phyloP scores from a whole-genome alignment of 1,140 invertebrate genomes.

The Caenorhabditis brenneri region DNA sequence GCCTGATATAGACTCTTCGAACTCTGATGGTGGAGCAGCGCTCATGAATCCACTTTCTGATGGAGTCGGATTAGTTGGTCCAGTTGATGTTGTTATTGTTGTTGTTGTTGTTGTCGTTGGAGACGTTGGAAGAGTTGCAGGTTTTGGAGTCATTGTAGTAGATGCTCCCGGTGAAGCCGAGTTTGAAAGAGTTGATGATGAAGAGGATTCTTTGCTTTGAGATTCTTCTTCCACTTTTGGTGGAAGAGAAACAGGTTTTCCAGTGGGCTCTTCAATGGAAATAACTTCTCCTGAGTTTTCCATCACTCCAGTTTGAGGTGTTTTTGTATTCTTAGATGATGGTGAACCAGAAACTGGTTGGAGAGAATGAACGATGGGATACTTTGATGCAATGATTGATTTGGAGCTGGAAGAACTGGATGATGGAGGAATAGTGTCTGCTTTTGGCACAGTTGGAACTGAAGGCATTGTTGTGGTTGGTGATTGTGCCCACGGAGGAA shows the following conservation, averaged over 20 bases:
- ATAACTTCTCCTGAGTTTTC: slow-evolving; percentile 3
- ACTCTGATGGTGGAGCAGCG: background rate
- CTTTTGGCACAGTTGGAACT: no score
- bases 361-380: no score
- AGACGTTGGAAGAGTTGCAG: background rate
- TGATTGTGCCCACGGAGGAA: background rate
- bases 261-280: background rate
- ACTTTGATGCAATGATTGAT: no score
- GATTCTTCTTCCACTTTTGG: background rate
- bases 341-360: background rate
- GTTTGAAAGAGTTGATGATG: no score
- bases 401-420: background rate
- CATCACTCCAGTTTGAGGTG: background rate
- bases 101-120: no score
- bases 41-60: slow-evolving; percentile 1
- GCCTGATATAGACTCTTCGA: background rate
- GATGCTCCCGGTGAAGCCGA: no score
- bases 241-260: background rate
- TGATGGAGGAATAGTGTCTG: background rate
- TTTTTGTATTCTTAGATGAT: background rate
- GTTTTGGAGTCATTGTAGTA: no score
- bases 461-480: background rate
- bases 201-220: no score
- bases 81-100: no score
- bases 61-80: no score